Evolutionary conservation across 2,113 vertebrate species (phyloP).

Genomic region (Danionella cerebrum): DNA sequence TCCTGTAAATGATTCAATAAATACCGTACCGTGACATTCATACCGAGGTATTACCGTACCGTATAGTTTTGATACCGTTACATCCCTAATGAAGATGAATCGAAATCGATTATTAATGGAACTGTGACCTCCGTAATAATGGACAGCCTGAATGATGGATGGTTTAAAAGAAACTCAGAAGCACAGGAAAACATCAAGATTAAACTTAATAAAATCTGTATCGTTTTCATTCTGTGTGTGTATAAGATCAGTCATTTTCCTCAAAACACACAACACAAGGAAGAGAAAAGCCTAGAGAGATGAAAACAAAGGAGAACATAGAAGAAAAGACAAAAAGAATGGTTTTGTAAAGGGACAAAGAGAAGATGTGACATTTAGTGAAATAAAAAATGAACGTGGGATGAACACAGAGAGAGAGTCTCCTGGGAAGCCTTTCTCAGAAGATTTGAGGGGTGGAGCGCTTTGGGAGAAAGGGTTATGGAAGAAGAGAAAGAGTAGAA

Average conservation of each 20-base stretch:
- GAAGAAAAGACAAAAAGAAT: not conserved
- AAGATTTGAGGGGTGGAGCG: not conserved
- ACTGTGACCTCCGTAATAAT: too few species aligned
- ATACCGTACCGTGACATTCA: too few species aligned
- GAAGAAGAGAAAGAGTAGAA: not conserved
- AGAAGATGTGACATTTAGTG: slow-evolving; percentile 16
- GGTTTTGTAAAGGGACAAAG: not conserved
- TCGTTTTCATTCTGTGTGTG: too few species aligned
- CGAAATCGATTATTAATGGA: too few species aligned
- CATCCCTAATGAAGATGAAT: too few species aligned
- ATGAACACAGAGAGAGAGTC: not conserved
- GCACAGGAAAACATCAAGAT: too few species aligned
- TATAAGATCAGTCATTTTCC: not conserved
- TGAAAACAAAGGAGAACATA: not conserved
- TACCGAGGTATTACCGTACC: too few species aligned
- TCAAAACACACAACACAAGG: not conserved
- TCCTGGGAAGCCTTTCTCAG: not conserved
- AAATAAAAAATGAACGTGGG: slow-evolving; percentile 3
- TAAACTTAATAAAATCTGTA: too few species aligned
- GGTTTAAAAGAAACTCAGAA: too few species aligned
- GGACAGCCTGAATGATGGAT: too few species aligned
- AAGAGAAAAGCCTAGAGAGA: not conserved
- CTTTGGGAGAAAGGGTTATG: slow-evolving; percentile 2
- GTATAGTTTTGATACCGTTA: too few species aligned
- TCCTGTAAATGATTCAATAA: too few species aligned